phyloP scores from a whole-genome alignment of 1,140 invertebrate genomes.

The Psix sp. region DNA sequence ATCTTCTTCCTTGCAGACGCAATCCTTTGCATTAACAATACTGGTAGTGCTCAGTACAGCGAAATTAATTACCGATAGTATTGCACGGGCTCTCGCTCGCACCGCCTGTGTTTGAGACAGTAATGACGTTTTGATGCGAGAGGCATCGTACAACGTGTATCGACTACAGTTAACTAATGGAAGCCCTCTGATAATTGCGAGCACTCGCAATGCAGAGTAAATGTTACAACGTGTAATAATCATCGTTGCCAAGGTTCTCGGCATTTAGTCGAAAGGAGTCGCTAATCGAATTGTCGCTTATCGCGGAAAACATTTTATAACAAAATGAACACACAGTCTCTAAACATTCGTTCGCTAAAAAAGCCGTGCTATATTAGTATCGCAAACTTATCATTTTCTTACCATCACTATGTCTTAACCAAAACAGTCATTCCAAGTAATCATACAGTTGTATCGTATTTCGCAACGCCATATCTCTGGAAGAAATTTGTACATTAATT shows the following conservation, averaged over 20 bases:
- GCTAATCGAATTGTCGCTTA: too few species aligned
- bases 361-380: too few species aligned
- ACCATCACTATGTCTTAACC: too few species aligned
- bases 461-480: too few species aligned
- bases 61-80: constrained; percentile 77
- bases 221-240: constrained; percentile 74
- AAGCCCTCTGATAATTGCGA: constrained; percentile 77
- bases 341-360: too few species aligned
- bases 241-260: constrained; percentile 68
- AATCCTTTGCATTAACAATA: constrained; percentile 68
- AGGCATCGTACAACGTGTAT: constrained; percentile 68
- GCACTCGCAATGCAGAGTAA: constrained; percentile 71
- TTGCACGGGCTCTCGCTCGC: constrained; percentile 51
- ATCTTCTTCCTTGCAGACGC: constrained; percentile 62
- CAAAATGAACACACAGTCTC: too few species aligned
- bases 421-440: too few species aligned
- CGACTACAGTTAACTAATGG: constrained; percentile 77
- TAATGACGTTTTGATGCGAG: constrained; percentile 77
- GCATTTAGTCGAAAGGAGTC: constrained; percentile 14
- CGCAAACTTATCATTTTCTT: too few species aligned
- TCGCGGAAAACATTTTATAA: too few species aligned
- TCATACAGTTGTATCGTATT: too few species aligned
- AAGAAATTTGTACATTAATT: too few species aligned
- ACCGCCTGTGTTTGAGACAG: constrained; percentile 63
- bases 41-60: constrained; percentile 63